Conservation (phyloP, 2,888 invertebrate species). For the Leucozona laternaria region DNA sequence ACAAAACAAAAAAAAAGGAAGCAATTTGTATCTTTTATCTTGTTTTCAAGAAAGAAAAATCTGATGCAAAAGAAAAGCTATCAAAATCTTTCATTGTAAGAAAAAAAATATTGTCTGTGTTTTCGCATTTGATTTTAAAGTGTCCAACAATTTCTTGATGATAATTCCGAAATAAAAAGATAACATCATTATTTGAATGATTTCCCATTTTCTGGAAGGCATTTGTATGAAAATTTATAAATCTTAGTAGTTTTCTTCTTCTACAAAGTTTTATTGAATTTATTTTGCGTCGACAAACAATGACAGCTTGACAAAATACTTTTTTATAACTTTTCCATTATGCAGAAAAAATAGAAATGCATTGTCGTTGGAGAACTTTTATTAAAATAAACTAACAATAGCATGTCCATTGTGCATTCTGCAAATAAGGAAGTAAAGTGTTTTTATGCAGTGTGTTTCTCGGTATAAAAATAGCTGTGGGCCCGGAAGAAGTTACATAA, state of each 20-base stretch:
- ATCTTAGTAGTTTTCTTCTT: neutral
- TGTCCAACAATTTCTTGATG: constrained; percentile 9
- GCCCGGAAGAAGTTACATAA: too few relatives aligned
- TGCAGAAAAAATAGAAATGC: neutral
- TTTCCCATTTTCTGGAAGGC: neutral
- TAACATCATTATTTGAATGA: constrained; percentile 12
- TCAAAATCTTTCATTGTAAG: neutral
- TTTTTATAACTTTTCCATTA: neutral
- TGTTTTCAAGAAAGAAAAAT: neutral
- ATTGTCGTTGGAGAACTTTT: neutral
- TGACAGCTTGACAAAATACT: neutral
- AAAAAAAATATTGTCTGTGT: neutral
- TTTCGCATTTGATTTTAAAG: constrained; percentile 1
- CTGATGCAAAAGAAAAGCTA: neutral
- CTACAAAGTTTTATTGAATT: neutral
- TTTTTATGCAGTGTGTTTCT: too few relatives aligned
- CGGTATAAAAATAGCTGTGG: too few relatives aligned
- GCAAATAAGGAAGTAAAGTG: too few relatives aligned
- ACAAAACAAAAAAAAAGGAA: neutral
- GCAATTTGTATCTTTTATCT: constrained; percentile 10
- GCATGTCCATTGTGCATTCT: too few relatives aligned
- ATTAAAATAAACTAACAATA: too few relatives aligned
- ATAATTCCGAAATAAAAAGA: neutral
- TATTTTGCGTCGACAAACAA: neutral
- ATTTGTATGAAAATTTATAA: neutral